Base-by-base conservation (phyloP, 2,113 vertebrate species). In the Aegithalos caudatus region DNA sequence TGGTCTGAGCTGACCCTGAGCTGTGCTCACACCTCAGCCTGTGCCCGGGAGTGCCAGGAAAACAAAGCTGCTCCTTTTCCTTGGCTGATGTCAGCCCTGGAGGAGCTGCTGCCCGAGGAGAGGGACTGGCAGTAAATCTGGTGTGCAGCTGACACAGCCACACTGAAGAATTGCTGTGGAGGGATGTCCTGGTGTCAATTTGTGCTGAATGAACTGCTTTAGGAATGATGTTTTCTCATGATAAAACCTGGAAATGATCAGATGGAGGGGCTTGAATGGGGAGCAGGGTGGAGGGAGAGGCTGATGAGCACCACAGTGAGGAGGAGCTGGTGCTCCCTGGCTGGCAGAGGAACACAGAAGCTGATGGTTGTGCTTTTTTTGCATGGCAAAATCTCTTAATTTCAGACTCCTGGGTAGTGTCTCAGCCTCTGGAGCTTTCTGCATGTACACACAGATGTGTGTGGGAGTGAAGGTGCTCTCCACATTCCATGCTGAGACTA, bases 201-300 rank as follows among this genome's bases (percentile, higher is more conserved):
- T 74, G 67, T 11, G 28, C 58, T 44, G 37, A 45, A 5, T 6
- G 11, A 69, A 15, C 18, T 33, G 57, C 58, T 28, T 19, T 22
- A 27, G 31, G 44, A 45, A 29, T 2, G 15, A 11, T 4, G 13
- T 14, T 45, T 89, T 21, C 16, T 53, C 35, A 2, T 35, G 27
- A 5, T 0, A 6, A 7, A 62, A 16, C 10, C 7, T 50, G 29
- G 27, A 38, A 58, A 28, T 35, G 16, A 10, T 21, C 7, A 0
- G 6, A 16, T 25, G 57, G 48, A 85, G 25, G 29, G 38, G 18
- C 17, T 64, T 28, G 53, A 10, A 10, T 24, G 9, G 25, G 33
- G 33, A 42, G 4, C 5, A 17, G 76, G 42, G 35, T 27, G 16
- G 53, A 48, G 70, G n/a, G 33, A 24, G 21, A 42, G 48, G 1